A percentile compares a stretch with the other conserved stretches of the same genome.
These are phyloP conservation scores for Clupea harengus DNA, from an alignment of 2,113 vertebrate genomes.

Conservation along the genomic window DNA sequence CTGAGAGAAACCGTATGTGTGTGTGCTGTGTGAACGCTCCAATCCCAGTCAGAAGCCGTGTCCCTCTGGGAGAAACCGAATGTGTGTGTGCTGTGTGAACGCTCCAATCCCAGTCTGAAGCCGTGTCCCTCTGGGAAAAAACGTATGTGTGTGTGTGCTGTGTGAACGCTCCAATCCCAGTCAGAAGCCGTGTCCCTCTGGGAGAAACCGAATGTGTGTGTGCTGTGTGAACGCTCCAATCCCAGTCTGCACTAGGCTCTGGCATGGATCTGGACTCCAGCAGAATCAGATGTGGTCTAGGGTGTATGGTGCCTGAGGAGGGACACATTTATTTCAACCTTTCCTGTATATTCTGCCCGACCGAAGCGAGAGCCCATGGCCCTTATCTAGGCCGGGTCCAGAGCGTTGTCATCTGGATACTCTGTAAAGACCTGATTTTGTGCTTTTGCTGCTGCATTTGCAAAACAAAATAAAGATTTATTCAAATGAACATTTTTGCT, in stretches of 20 bases:
- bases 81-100: too few species aligned
- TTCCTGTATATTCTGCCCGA: neutral
- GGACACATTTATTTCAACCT: neutral
- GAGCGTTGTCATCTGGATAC: neutral
- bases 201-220: neutral
- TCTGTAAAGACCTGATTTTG: neutral
- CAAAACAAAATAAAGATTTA: neutral
- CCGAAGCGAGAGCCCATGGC: neutral
- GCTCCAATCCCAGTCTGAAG: too few species aligned
- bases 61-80: too few species aligned
- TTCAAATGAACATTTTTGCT: neutral
- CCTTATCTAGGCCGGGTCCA: neutral
- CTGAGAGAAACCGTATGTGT: neutral
- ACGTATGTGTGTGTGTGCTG: neutral
- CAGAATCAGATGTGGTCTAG: neutral
- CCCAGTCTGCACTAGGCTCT: neutral
- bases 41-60: too few species aligned
- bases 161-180: neutral
- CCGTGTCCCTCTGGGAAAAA: neutral
- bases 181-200: neutral
- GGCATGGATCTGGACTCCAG: neutral
- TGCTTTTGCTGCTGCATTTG: neutral
- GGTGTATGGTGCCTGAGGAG: neutral
- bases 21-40: too few species aligned
- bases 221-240: neutral